Percentiles rank a stretch among this genome's conserved stretches.
phyloP scores from a whole-genome alignment of 2,797 vertebrate species.

The Esox lucius region DNA sequence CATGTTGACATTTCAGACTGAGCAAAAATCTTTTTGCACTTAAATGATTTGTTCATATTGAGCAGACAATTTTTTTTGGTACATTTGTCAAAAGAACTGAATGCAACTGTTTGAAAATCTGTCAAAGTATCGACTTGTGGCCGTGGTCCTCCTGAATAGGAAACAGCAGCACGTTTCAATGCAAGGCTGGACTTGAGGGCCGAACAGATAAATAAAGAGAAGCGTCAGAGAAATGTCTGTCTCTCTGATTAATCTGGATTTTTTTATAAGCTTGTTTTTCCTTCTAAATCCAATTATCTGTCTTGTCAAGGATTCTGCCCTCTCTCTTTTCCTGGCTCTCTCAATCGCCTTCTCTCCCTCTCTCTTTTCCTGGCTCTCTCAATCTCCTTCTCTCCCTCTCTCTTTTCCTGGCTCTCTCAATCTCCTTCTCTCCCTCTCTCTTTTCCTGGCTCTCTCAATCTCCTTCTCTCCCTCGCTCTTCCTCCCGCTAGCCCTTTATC shows the following conservation, averaged over 20 bases:
- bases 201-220: background rate
- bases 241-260: slow-evolving; percentile 22
- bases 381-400: background rate
- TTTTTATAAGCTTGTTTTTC: no score
- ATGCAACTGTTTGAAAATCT: no score
- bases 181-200: no score
- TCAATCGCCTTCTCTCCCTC: slow-evolving; percentile 18
- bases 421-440: no score
- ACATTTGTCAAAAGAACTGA: no score
- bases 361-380: background rate
- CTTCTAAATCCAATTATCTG: background rate
- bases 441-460: background rate
- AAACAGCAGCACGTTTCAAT: no score
- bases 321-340: background rate
- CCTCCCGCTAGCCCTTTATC: background rate
- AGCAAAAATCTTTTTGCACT: no score
- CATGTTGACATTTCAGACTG: no score
- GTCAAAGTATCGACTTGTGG: no score
- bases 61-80: no score
- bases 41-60: no score
- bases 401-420: background rate
- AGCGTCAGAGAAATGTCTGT: slow-evolving; percentile 10
- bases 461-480: background rate
- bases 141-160: no score
- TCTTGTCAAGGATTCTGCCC: slow-evolving; percentile 22